Percentiles rank a stretch among this genome's conserved stretches.
These are phyloP conservation scores for Nysson spinosus DNA, from an alignment of 2,888 invertebrate species.

Conservation along the genomic window DNA sequence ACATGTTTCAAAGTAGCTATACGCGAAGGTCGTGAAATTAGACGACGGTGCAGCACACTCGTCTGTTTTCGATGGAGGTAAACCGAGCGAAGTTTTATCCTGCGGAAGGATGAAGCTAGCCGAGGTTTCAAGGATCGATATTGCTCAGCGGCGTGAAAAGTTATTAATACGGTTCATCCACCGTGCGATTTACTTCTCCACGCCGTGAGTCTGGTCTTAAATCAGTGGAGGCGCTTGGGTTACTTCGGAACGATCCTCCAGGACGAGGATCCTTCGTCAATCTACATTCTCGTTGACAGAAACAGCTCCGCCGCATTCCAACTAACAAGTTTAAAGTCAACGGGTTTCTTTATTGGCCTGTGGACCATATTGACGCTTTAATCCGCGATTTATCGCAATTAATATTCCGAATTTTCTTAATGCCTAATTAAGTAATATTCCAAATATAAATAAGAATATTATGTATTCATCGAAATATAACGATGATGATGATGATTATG, in stretches of 20 bases:
- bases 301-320: background rate
- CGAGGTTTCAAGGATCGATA: slow-evolving; percentile 32
- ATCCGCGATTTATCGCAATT: background rate
- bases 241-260: too few species aligned
- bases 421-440: too few species aligned
- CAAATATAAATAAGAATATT: too few species aligned
- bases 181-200: slow-evolving; percentile 12
- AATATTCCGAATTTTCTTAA: background rate
- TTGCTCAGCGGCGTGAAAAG: slow-evolving; percentile 26
- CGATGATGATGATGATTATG: too few species aligned
- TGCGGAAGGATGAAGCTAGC: slow-evolving; percentile 21
- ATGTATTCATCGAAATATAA: too few species aligned
- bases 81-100: slow-evolving; percentile 23
- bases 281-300: background rate
- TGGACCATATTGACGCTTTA: background rate
- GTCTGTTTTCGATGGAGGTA: background rate
- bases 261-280: background rate
- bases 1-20: slow-evolving; percentile 22
- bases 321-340: background rate
- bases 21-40: background rate
- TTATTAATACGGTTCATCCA: slow-evolving; percentile 20
- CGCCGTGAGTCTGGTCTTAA: background rate
- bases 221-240: background rate
- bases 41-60: background rate
- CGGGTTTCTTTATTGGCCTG: background rate